Base-by-base conservation (phyloP, 2,797 vertebrate genomes). In the Eulemur mongoz region DNA sequence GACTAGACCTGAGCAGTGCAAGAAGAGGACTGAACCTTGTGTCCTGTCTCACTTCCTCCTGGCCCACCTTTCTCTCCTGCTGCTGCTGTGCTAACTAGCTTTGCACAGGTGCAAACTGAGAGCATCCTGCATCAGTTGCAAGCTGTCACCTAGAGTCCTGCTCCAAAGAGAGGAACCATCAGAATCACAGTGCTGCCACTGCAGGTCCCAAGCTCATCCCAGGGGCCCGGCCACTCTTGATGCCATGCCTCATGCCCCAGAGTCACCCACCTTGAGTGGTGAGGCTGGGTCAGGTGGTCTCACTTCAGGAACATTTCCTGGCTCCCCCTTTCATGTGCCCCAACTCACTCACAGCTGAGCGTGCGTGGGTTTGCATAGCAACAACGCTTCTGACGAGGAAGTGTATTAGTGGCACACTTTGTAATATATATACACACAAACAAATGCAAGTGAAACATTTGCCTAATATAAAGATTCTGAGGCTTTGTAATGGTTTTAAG, bases 401-500 rank as follows among this genome's bases (percentile, higher is more conserved):
- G 11, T 84, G 4, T 43, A 18, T 73, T 48, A 59, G 50, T 23
- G 85, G 52, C 79, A 85, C 52, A 81, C 45, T 48, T 72, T 93
- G 35, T 43, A 63, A n/a, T 11, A 48, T 30, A 35, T 12, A 65
- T 22, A 59, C 27, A 61, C 52, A 54, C 32, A 73, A 23, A 52
- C n/a, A 69, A 32, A 84, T 15, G 84, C 38, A 85, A 69, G 27
- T 23, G 32, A 79, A 50, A 76, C 1, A 0, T 50, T 82, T 91
- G 72, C 45, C 69, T 81, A 91, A 70, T 70, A 81, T 85, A 89
- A 94, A 87, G 15, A 70, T 65, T 65, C 4, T 27, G 43, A 94
- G 43, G 4, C 20, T 94, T 93, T 59, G 38, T 48, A 86, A 87
- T 52, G 59, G n/a, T 72, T 91, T 91, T 65, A 93, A 88, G 84